These are phyloP conservation scores for Hyperoplus immaculatus DNA, from an alignment of 2,797 vertebrate genomes.

Conservation along the genomic window DNA sequence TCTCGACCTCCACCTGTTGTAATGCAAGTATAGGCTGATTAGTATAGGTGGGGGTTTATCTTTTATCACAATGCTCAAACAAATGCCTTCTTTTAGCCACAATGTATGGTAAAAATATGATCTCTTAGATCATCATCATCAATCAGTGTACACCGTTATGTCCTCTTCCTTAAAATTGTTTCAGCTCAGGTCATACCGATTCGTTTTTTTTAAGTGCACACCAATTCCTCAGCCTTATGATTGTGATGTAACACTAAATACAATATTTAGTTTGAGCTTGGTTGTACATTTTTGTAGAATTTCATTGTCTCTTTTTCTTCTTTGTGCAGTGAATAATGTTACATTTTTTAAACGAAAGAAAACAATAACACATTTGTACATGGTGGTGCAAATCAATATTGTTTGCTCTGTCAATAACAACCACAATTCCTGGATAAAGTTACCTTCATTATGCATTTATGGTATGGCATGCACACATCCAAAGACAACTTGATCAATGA, in stretches of 20 bases:
- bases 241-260: constrained; percentile 16
- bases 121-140: constrained; percentile 48
- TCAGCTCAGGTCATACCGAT: constrained; percentile 28
- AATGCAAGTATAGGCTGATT: background rate
- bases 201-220: constrained; percentile 15
- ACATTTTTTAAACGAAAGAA: constrained; percentile 1
- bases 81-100: constrained; percentile 45
- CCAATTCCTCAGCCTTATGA: constrained; percentile 7
- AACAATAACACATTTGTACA: background rate
- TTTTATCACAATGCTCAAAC: constrained; percentile 19
- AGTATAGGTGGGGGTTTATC: constrained; percentile 51
- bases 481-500: background rate
- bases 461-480: background rate
- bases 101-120: constrained; percentile 43
- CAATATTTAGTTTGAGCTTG: background rate
- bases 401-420: constrained; percentile 9
- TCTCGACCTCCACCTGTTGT: background rate
- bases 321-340: background rate
- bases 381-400: background rate
- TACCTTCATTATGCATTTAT: background rate
- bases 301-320: background rate
- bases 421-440: background rate
- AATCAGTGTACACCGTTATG: constrained; percentile 24
- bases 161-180: constrained; percentile 29
- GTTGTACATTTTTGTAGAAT: constrained; percentile 11